Evolutionary conservation across 2,113 vertebrate genomes (phyloP).

Genomic region (Osmerus mordax): DNA sequence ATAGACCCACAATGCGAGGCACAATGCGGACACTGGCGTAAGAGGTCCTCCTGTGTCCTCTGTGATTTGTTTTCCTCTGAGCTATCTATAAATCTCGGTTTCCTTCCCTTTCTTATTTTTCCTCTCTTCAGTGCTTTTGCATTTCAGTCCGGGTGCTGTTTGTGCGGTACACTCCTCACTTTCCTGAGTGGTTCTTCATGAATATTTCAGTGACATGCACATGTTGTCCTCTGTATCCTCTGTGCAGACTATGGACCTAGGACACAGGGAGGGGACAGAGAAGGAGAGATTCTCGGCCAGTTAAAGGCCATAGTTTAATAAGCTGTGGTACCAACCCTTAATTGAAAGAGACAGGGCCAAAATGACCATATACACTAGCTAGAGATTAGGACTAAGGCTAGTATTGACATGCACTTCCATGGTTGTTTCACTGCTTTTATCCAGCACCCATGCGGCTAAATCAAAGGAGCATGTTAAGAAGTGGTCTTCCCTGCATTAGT

Average conservation of each 20-base stretch:
- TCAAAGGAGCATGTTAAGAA: slow-evolving; percentile 40
- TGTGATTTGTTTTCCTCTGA: background rate
- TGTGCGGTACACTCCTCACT: slow-evolving; percentile 53
- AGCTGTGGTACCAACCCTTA: slow-evolving; percentile 13
- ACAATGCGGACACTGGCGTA: background rate
- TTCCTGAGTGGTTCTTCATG: slow-evolving; percentile 57
- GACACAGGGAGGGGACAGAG: background rate
- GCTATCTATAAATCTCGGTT: slow-evolving; percentile 3
- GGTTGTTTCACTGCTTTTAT: slow-evolving; percentile 20
- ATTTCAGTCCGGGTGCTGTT: slow-evolving; percentile 49
- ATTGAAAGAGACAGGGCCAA: slow-evolving; percentile 34
- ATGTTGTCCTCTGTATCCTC: slow-evolving; percentile 43
- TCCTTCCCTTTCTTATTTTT: slow-evolving; percentile 12
- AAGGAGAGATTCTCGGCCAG: background rate
- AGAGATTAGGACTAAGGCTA: slow-evolving; percentile 11
- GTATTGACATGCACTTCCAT: slow-evolving; percentile 15
- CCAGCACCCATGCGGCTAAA: slow-evolving; percentile 15
- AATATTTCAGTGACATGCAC: slow-evolving; percentile 61
- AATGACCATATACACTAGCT: slow-evolving; percentile 6
- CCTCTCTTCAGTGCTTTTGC: slow-evolving; percentile 37
- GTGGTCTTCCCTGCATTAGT: slow-evolving; percentile 34
- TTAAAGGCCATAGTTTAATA: slow-evolving; percentile 30
- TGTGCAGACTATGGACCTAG: slow-evolving; percentile 37
- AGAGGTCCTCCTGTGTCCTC: background rate
- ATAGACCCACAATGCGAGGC: too few species aligned